Base-by-base conservation (phyloP, 2,888 invertebrate species). In the Antheraea yamamai region DNA sequence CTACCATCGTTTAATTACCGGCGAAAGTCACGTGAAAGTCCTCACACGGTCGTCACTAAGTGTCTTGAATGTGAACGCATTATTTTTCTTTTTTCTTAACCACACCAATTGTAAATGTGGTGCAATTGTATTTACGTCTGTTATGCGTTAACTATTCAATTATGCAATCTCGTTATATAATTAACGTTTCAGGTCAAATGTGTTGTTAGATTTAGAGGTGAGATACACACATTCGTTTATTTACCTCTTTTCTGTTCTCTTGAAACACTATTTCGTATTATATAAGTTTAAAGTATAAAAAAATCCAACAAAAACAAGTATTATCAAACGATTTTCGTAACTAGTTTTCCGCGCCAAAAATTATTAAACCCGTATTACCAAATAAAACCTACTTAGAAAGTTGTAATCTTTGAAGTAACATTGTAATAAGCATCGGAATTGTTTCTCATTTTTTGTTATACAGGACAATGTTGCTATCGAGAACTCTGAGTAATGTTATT, bases 11-110 rank as follows among this genome's bases (percentile, higher is more conserved):
- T 91, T 94, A 94, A 94, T 94, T 94, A 94, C 89, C 81, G 91
- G 94, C 91, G 94, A 94, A 94, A 94, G 94, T 85, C 83, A 83
- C 89, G 92, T 87, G 92, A 93, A 93, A 93, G 91, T 92, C 80
- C 87, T 84, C 81, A 84, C 86, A 86, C 85, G 86, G 16, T 84
- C 84, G 83, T 79, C 52, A 77, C 82, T 87, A 90, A 88, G 39
- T 87, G 89, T 86, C 6, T 87, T 85, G 81, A 87, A 87, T 87
- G 86, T 86, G 80, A 81, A 77, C 70, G 18, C 26, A 70, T 39
- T 79, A 86, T 88, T 88, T 89, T 88, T 82, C 83, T 83, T 81
- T 23, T 23, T 23, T 61, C 23, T 61, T 58, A 3, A 7, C 23
- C 75, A 80, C 80, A 76, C 81, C 85, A 87, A 86, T 84, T 81